Evolutionary conservation across 2,888 invertebrate genomes (phyloP), one percentile per base, ranked within the genome.

Genomic region (Abrostola triplasia): DNA sequence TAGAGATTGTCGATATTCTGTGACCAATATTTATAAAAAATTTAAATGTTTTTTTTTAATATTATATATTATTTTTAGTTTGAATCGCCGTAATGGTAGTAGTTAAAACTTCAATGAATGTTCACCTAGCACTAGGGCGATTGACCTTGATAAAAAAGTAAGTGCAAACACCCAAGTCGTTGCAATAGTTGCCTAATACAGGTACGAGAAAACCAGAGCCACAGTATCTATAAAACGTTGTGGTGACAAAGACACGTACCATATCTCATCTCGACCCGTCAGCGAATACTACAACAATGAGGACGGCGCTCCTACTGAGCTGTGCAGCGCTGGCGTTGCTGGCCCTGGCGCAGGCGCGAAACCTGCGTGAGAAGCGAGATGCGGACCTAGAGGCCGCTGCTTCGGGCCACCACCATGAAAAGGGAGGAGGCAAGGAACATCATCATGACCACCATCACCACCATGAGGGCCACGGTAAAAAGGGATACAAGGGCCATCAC

Each of bases 401-500:
- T 9, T 84, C 91, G 2, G 79, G 80, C 8, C 86, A 90, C 66
- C 84, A 87, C 67, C 90, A 92, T 73, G 92, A 93, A 68, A 90
- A 91, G 70, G 96, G 96, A 8, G 96, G 96, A 5, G 96, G 96
- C 7, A 94, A 95, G 44, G 96, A 96, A 73, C 95, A 96, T 73
- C 96, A 96, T 79, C 93, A 93, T 0, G 95, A 96, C 72, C 96
- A 96, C 73, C 96, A 96, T 82, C 94, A 95, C 64, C 93, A 95
- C 37, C 95, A 96, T 79, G 97, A 96, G 0, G 96, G 96, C 56
- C 96, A 97, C 77, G 96, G 96, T 8, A 96, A 96, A 77, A 96
- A 97, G 75, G 96, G 96, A 0, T 96, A 97, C 90, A 96, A 96
- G 79, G 95, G 95, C 11, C 95, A 96, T 63, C 96, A 97, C 79